Evolutionary conservation across 2,888 invertebrate genomes (phyloP), one percentile per base, ranked within the genome.

Genomic region (Cacoxenus indagator): DNA sequence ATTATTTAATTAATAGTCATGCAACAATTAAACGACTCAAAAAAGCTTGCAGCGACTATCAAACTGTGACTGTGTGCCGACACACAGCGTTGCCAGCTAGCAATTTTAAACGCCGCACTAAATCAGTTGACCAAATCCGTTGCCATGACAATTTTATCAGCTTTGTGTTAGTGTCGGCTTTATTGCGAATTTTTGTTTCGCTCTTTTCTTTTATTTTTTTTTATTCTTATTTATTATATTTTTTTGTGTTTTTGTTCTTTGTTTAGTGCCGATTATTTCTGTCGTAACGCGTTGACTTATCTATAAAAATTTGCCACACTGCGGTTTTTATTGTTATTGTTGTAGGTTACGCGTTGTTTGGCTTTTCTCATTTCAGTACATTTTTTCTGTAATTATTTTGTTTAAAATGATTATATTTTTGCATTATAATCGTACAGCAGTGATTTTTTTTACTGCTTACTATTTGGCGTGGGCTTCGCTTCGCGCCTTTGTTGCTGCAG

Each of bases 251-350:
- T n/a, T 57, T 27, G 57, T 57, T 17, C 14, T 24, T 54, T 54
- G 57, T 57, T 57, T 57, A 5, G 54, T 19, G 22, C 54, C 24
- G 24, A 24, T 54, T 48, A 48, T 24, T 54, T 24, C 37, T 54
- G 24, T 6, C 57, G 61, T 62, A 14, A 31, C 59, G 29, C 45
- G 45, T 62, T 62, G 43, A 45, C 24, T 62, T 62, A 62, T 45
- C 61, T 45, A 45, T 29, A 45, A 62, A 62, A 4, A 37, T 17
- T 51, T 45, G 61, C 24, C 61, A 62, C 61, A 22, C 61, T 62
- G 61, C 61, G 45, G 59, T 61, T 61, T 61, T 61, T 62, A 24
- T 9, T 62, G 51, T 45, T 24, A 6, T 3, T 57, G n/a, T 29
- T 57, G 27, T 57, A 11, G 0, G 27, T 29, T 29, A 11, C 14